These are phyloP conservation scores for Aphelinus atriplicis DNA, from an alignment of 1,140 invertebrate genomes.

Conservation along the genomic window DNA sequence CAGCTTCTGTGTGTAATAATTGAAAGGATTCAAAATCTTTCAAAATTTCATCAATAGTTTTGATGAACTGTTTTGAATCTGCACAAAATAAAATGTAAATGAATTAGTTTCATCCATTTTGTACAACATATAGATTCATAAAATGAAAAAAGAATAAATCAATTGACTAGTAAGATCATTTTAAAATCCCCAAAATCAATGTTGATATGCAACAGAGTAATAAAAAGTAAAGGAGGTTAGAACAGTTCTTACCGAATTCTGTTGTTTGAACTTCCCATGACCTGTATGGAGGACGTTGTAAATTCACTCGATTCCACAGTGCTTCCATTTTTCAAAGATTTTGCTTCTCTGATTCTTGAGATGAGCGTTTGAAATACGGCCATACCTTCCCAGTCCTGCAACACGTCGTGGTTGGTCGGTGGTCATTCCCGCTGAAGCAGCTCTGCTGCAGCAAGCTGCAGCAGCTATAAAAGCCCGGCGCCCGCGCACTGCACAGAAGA, in stretches of 20 bases:
- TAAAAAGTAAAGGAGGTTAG: constrained; percentile 15
- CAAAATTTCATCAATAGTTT: constrained; percentile 48
- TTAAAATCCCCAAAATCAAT: constrained; percentile 17
- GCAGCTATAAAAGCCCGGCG: no score
- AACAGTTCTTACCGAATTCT: constrained; percentile 47
- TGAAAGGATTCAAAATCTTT: constrained; percentile 64
- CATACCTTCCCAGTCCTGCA: no score
- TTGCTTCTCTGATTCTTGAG: neutral
- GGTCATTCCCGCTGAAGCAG: no score
- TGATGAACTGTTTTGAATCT: constrained; percentile 48
- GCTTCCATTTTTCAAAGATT: constrained; percentile 45
- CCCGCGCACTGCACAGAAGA: no score
- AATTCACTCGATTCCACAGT: constrained; percentile 55
- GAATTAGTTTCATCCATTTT: constrained; percentile 11
- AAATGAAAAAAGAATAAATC: constrained; percentile 7
- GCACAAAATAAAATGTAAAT: constrained; percentile 27
- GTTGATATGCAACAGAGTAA: constrained; percentile 19
- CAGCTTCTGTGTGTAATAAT: constrained; percentile 67
- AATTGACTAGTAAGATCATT: constrained; percentile 8
- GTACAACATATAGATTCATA: neutral
- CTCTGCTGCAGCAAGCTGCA: no score
- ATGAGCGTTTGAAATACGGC: no score
- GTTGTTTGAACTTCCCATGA: constrained; percentile 44
- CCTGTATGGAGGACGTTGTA: constrained; percentile 51
- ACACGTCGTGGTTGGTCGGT: no score